Percentiles rank a stretch among this genome's conserved stretches.
These are phyloP conservation scores for Philypnodon macrostomus DNA, from an alignment of 2,797 vertebrate species.

Conservation along the genomic window DNA sequence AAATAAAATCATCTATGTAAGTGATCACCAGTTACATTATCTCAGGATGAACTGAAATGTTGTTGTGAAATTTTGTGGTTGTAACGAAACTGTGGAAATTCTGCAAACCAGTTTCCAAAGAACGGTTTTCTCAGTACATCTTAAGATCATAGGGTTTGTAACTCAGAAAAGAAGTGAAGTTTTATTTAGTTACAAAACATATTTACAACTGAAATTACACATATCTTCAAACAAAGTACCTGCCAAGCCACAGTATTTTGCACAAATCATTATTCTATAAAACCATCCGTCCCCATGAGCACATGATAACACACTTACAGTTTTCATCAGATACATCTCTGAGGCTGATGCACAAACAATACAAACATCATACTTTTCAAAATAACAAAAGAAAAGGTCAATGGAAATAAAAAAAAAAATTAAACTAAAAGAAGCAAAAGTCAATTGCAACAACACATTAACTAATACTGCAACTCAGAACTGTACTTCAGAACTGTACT, in stretches of 20 bases:
- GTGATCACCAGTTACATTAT: too few species aligned
- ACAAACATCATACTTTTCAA: neutral
- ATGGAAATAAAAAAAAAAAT: neutral
- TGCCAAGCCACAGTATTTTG: conserved; percentile 1
- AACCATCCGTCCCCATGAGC: too few species aligned
- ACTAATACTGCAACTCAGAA: neutral
- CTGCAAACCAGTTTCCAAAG: neutral
- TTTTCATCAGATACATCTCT: conserved; percentile 19
- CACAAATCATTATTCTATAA: neutral
- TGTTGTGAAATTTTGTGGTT: neutral
- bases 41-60: too few species aligned
- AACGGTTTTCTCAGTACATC: neutral
- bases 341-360: conserved; percentile 3
- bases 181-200: conserved; percentile 42
- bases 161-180: too few species aligned
- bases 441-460: neutral
- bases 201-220: conserved; percentile 31
- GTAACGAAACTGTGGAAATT: too few species aligned
- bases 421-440: neutral
- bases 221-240: conserved; percentile 19
- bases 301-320: conserved; percentile 9
- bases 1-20: too few species aligned
- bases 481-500: neutral
- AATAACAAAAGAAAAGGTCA: neutral
- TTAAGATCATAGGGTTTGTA: neutral